A percentile compares a stretch with the other conserved stretches of the same genome.
These are phyloP conservation scores for Horisme vitalbata DNA, from an alignment of 2,888 invertebrate species.

Conservation along the genomic window DNA sequence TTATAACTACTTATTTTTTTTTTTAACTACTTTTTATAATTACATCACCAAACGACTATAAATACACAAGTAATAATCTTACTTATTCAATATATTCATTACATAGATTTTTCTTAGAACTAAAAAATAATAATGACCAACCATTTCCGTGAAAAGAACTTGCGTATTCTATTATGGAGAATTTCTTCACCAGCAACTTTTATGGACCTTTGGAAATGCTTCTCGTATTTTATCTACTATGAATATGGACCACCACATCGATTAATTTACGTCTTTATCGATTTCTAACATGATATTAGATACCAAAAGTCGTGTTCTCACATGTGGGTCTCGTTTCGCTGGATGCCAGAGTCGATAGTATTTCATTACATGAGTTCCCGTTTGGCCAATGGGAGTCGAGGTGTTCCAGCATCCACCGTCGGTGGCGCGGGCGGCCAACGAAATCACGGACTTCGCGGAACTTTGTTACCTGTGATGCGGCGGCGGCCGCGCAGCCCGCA, in stretches of 20 bases:
- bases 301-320: conserved; percentile 43
- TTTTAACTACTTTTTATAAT: too few relatives aligned
- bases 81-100: too few relatives aligned
- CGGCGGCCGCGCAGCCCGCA: conserved; percentile 43
- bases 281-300: conserved; percentile 42
- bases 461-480: conserved; percentile 80
- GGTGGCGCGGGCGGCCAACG: conserved; percentile 77
- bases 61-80: too few relatives aligned
- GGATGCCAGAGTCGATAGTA: conserved; percentile 20
- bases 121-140: conserved; percentile 42
- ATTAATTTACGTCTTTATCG: conserved; percentile 32
- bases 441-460: conserved; percentile 82
- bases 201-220: background rate
- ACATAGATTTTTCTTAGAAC: too few relatives aligned
- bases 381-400: conserved; percentile 34
- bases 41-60: too few relatives aligned
- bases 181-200: conserved; percentile 35
- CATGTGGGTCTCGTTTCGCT: conserved; percentile 34
- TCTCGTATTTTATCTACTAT: background rate
- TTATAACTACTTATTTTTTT: too few relatives aligned
- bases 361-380: conserved; percentile 26
- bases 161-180: conserved; percentile 58
- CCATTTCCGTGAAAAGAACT: conserved; percentile 70
- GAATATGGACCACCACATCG: conserved; percentile 63
- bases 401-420: conserved; percentile 70